phyloP scores from a whole-genome alignment of 2,888 invertebrate genomes.

The Sarcophaga rosellei region DNA sequence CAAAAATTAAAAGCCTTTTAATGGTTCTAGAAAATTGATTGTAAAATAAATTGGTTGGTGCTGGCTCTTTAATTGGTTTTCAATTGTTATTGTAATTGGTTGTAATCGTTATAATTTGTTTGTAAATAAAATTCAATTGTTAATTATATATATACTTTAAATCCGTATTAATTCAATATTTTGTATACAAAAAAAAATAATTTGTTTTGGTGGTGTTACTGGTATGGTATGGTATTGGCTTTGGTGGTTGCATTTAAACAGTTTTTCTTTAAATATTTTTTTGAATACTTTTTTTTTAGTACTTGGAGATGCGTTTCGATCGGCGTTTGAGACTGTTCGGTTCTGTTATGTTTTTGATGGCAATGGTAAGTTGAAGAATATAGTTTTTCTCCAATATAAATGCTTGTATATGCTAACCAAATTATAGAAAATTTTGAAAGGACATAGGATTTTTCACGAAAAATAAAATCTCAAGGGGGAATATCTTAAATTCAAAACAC shows the following conservation, averaged over 20 bases:
- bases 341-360: slow-evolving; percentile 86
- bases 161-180: too few species aligned
- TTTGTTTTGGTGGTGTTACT: background rate
- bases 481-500: too few species aligned
- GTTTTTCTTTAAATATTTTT: background rate
- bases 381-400: too few species aligned
- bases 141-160: background rate
- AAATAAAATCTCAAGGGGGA: too few species aligned
- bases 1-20: background rate
- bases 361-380: slow-evolving; percentile 83
- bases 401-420: too few species aligned
- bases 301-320: slow-evolving; percentile 87
- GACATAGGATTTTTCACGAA: too few species aligned
- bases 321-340: slow-evolving; percentile 86
- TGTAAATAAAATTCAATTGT: background rate
- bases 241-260: background rate
- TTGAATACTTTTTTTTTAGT: slow-evolving; percentile 82
- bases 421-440: background rate
- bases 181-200: too few species aligned
- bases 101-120: background rate
- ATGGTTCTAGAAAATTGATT: background rate
- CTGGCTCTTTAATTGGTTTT: background rate
- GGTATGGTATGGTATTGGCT: background rate
- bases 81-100: background rate
- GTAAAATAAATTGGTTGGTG: background rate